These are phyloP conservation scores for Sinhomidia bicolor DNA, from an alignment of 2,888 invertebrate species.

Conservation along the genomic window DNA sequence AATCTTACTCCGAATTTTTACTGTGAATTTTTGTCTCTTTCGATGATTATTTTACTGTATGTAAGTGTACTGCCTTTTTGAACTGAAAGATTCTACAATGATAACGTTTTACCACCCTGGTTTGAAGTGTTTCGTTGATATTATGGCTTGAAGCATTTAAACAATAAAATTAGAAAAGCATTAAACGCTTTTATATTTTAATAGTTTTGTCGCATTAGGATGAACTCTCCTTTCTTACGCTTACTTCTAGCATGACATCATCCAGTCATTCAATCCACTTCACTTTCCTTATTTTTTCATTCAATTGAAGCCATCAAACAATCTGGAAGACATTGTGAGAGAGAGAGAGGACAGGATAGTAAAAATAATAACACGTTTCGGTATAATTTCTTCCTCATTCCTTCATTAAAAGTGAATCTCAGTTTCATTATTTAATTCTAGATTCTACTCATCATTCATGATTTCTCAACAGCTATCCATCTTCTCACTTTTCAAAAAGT, in stretches of 20 bases:
- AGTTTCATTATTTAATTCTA: not conserved
- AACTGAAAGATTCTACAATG: too few relatives aligned
- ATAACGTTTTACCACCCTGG: not conserved
- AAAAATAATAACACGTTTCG: not conserved
- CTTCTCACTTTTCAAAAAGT: not conserved
- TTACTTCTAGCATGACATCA: not conserved
- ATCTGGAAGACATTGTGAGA: not conserved
- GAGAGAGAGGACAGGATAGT: not conserved
- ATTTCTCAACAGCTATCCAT: constrained; percentile 9
- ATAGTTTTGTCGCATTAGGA: constrained; percentile 31
- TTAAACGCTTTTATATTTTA: not conserved
- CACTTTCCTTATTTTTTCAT: not conserved
- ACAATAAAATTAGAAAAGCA: constrained; percentile 10
- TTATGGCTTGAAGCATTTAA: not conserved
- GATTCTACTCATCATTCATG: constrained; percentile 26
- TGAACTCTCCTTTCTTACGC: not conserved
- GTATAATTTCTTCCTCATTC: constrained; percentile 57
- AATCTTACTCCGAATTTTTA: too few relatives aligned
- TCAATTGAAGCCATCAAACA: not conserved
- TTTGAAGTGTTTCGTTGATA: not conserved
- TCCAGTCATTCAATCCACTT: not conserved
- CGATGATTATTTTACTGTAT: too few relatives aligned
- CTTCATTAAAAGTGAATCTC: constrained; percentile 47
- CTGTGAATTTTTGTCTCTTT: too few relatives aligned
- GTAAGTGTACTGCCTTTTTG: too few relatives aligned